Conservation (phyloP, 1,140 invertebrate genomes). For the Doryteuthis pealeii region DNA sequence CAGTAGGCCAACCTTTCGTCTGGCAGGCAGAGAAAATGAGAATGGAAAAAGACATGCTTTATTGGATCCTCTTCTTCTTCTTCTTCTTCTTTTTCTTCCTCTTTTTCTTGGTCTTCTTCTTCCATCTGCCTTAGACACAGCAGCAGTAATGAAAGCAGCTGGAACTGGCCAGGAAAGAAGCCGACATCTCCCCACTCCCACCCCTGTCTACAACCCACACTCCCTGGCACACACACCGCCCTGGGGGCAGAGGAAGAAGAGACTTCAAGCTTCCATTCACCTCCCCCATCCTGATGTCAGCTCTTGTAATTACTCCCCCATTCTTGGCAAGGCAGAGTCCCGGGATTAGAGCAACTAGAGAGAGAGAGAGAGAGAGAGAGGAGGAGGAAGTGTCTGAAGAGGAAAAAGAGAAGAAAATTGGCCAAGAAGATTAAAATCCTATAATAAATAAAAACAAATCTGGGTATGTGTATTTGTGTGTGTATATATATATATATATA, state of each 20-base stretch:
- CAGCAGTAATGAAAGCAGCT: background rate
- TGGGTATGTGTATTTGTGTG: too few species aligned
- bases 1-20: background rate
- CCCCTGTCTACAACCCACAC: background rate
- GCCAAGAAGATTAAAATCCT: too few species aligned
- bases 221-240: conserved; percentile 3
- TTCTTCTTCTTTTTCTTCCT: background rate
- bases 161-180: background rate
- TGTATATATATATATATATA: too few species aligned
- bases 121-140: background rate
- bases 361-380: too few species aligned
- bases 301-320: background rate
- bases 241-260: too few species aligned
- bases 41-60: background rate
- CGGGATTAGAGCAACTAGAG: too few species aligned
- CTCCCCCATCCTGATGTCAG: background rate
- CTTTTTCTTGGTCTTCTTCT: too few species aligned
- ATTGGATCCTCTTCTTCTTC: background rate
- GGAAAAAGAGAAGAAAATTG: too few species aligned
- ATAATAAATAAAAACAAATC: too few species aligned
- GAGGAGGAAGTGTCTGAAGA: too few species aligned
- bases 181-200: background rate
- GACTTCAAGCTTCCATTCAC: background rate
- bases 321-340: too few species aligned
- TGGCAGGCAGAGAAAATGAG: background rate